Conservation (phyloP, 2,888 invertebrate genomes). For the Perizoma flavofasciatum region DNA sequence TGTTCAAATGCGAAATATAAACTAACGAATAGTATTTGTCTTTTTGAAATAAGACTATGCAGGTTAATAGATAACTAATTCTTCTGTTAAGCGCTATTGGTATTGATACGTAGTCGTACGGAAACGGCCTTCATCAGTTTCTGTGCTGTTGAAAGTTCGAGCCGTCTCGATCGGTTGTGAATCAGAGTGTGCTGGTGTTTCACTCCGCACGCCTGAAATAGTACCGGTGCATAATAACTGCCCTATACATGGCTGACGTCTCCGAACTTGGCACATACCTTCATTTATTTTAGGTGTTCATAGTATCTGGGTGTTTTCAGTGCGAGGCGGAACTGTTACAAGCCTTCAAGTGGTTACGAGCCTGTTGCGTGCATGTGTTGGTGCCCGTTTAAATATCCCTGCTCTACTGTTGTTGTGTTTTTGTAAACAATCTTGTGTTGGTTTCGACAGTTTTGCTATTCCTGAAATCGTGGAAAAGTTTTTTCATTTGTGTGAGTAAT, state of each 20-base stretch:
- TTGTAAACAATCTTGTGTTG: slow-evolving; percentile 40
- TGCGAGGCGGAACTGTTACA: slow-evolving; percentile 28
- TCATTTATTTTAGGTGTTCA: slow-evolving; percentile 49
- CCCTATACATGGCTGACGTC: slow-evolving; percentile 54
- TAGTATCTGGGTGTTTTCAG: slow-evolving; percentile 27
- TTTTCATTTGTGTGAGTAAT: slow-evolving; percentile 21
- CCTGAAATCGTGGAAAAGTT: slow-evolving; percentile 18
- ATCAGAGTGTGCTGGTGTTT: slow-evolving; percentile 71
- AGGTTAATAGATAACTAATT: not conserved
- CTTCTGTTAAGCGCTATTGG: slow-evolving; percentile 16
- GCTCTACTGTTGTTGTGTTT: slow-evolving; percentile 37
- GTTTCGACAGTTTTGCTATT: slow-evolving; percentile 30
- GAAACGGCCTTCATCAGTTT: slow-evolving; percentile 65
- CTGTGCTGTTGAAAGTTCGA: slow-evolving; percentile 71
- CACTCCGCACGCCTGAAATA: slow-evolving; percentile 71
- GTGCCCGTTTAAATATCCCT: slow-evolving; percentile 27
- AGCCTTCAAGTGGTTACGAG: slow-evolving; percentile 6
- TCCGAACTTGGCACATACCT: slow-evolving; percentile 59
- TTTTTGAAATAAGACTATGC: not conserved
- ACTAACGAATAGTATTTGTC: not conserved
- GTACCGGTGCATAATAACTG: slow-evolving; percentile 68
- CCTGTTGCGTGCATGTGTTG: slow-evolving; percentile 19
- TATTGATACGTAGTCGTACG: slow-evolving; percentile 27
- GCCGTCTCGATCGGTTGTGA: slow-evolving; percentile 63
- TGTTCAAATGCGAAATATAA: slow-evolving; percentile 29